Evolutionary conservation across 2,797 vertebrate genomes (phyloP), one percentile per base, ranked within the genome.

Genomic region (Bryconaethiops microstoma): DNA sequence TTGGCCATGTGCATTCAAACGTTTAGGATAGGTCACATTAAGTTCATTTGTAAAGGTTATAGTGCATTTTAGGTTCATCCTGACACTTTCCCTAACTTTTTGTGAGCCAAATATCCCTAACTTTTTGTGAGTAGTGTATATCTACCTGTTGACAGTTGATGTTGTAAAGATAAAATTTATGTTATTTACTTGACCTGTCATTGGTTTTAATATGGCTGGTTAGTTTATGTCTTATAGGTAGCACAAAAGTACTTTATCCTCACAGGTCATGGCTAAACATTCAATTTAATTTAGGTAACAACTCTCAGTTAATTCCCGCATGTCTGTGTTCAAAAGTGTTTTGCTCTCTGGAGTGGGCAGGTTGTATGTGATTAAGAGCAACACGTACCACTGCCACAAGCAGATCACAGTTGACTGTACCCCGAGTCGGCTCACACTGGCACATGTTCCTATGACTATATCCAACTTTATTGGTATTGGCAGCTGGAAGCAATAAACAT

Each of bases 401-500:
- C 59, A 52, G 52, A 77, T 62, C 74, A 79, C 62, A 45, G 74
- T 69, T 52, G 69, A 81, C 74, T 81, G 62, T 76, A 59, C 76
- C 76, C 45, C 65, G 77, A 67, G 79, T 75, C 80, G 81, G 75
- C 81, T 89, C 78, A 83, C 86, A 84, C 87, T 68, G 83, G 86
- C 77, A 68, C 84, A 80, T 68, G 81, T 83, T 87, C 84, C 80
- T 73, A 81, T 54, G 67, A 77, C 77, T 82, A 83, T 73, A 82
- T 74, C 81, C 84, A 25, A 40, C 45, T 79, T 71, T 50, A 42
- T 35, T 74, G 55, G 71, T 8, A 57, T 13, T 40, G 63, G 63
- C 78, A 75, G 42, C 29, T 59, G 63, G 71, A 74, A 75, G 74
- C 75, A 35, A 21, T 42, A 74, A 50, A 55, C 64, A 16, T 45